phyloP scores from a whole-genome alignment of 2,797 vertebrate genomes.

The Clarias laeviceps region DNA sequence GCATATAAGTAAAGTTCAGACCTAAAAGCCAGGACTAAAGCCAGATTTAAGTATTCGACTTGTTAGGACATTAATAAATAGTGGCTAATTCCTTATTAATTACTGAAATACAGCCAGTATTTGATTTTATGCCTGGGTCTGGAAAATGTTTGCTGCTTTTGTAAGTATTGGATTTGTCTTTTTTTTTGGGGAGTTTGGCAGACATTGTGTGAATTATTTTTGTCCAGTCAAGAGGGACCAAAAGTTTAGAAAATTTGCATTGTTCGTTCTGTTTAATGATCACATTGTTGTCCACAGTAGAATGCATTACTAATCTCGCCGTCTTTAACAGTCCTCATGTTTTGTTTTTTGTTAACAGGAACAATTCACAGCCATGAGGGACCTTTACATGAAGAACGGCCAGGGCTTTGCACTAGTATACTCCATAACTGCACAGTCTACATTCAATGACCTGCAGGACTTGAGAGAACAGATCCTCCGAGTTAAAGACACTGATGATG shows the following conservation, averaged over 20 bases:
- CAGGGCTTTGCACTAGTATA: constrained; percentile 91
- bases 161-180: background rate
- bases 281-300: background rate
- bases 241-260: background rate
- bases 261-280: background rate
- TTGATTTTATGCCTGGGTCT: background rate
- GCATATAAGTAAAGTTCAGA: background rate
- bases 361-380: constrained; percentile 90
- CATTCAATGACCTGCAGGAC: constrained; percentile 88
- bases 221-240: background rate
- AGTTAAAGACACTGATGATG: constrained; percentile 90
- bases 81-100: background rate
- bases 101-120: background rate
- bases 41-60: background rate
- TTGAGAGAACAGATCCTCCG: constrained; percentile 88
- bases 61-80: constrained; percentile 23
- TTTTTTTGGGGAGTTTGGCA: background rate
- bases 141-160: background rate
- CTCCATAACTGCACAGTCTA: constrained; percentile 90
- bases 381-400: constrained; percentile 90
- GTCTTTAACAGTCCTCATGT: constrained; percentile 5
- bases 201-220: background rate
- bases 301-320: background rate
- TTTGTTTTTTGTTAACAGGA: constrained; percentile 71
- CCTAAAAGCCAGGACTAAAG: background rate